These are phyloP conservation scores for Gymnoscelis rufifasciata DNA, from an alignment of 2,888 invertebrate genomes.

Conservation along the genomic window DNA sequence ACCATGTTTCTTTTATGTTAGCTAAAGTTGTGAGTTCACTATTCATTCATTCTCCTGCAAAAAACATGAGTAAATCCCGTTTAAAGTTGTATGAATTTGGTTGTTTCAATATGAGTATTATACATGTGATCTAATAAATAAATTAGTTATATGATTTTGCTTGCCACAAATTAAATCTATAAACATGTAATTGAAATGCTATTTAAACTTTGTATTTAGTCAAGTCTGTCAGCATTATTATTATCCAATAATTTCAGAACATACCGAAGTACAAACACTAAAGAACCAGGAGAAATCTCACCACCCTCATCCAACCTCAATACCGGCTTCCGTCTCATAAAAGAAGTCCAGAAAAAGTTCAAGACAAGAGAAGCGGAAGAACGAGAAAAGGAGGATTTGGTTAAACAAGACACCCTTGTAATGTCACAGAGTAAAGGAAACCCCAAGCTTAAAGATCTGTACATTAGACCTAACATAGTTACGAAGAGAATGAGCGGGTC, in stretches of 20 bases:
- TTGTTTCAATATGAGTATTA: no score
- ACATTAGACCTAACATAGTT: constrained; percentile 99
- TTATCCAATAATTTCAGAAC: constrained; percentile 87
- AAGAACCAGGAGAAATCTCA: constrained; percentile 96
- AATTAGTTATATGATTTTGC: no score
- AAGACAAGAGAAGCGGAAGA: constrained; percentile 99
- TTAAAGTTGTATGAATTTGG: no score
- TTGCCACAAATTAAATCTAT: no score
- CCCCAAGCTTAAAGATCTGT: constrained; percentile 97
- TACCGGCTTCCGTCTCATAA: constrained; percentile 97
- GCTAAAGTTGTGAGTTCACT: no score
- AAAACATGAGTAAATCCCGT: no score
- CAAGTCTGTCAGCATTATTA: no score
- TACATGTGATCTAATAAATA: no score
- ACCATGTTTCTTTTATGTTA: no score
- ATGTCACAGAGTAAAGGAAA: constrained; percentile 97
- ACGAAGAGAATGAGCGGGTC: constrained; percentile 96
- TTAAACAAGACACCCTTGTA: constrained; percentile 97
- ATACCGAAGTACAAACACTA: constrained; percentile 97
- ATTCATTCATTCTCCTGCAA: no score
- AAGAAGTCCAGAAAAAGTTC: constrained; percentile 99
- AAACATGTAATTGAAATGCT: no score
- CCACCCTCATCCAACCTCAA: constrained; percentile 97
- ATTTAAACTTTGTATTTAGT: no score
- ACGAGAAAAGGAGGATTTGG: constrained; percentile 98